These are phyloP conservation scores for Cryptophagus acutangulus DNA, from an alignment of 2,888 invertebrate genomes.

Conservation along the genomic window DNA sequence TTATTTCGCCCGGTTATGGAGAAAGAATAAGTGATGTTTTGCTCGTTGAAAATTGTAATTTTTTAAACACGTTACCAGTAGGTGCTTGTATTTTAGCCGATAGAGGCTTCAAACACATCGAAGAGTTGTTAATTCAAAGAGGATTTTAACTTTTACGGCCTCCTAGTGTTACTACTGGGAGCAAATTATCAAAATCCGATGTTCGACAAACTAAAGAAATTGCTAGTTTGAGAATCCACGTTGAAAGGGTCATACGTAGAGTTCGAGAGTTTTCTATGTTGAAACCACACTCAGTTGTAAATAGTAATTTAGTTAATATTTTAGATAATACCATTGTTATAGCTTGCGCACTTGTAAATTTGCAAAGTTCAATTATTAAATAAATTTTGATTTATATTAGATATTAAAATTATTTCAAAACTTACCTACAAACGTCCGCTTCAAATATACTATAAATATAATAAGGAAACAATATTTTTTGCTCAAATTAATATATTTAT, in stretches of 20 bases:
- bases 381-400: background rate
- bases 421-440: no score
- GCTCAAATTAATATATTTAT: no score
- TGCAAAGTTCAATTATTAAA: background rate
- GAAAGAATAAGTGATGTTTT: conserved; percentile 29
- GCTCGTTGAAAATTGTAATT: conserved; percentile 24
- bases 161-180: background rate
- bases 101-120: conserved; percentile 10
- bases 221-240: conserved; percentile 5
- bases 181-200: background rate
- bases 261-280: conserved; percentile 6
- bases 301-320: no score
- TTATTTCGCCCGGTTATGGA: conserved; percentile 31
- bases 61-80: conserved; percentile 13
- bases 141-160: background rate
- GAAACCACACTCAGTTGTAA: conserved; percentile 1
- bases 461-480: no score
- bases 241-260: conserved; percentile 3
- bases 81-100: conserved; percentile 9
- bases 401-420: conserved; percentile 2
- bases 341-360: background rate
- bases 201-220: conserved; percentile 1
- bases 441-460: no score
- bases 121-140: background rate
- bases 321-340: no score